Evolutionary conservation across 2,113 vertebrate genomes (phyloP), one percentile per base, ranked within the genome.

Genomic region (Antennarius striatus): DNA sequence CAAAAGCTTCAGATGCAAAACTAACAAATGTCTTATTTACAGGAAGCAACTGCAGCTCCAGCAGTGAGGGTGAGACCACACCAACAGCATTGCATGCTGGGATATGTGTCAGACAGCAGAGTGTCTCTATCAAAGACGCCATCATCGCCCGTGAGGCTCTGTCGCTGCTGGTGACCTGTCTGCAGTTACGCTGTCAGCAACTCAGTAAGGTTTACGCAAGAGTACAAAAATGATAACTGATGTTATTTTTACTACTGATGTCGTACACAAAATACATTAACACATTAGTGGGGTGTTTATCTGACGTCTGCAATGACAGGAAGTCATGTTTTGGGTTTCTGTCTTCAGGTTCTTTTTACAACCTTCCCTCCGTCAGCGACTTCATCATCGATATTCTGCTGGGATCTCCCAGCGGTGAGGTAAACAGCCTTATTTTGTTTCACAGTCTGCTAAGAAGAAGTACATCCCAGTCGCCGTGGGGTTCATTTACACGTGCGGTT

Each of bases 21-120:
- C 29, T 43, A 5, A 73, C 56, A 67, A 14, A 29, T 10, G 7
- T 58, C 28, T 5, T 56, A 5, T 71, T 54, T 74, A n/a, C 89
- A 99, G 98, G 98, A 75, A 99, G 98, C 81, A 99, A 96, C 65
- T 98, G 98, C 93, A 99, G 98, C 81, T 96, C 96, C 13, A 95
- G 97, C 84, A 99, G 98, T 0, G 98, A 99, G 82, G 96, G 98
- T 0, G 97, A 99, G 52, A 87, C 93, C 36, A 71, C 88, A 0
- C 88, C 90, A 0, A 96, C 93, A 3, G 94, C 95, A 0, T 82
- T 99, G 75, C 97, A 98, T 0, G 97, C 96, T 2, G 96, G 97
- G 46, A 98, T 99, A 89, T 99, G 98, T 54, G 96, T 98, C 56
- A 93, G 96, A 40, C 97, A 99, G 73, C 96, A 95, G 80, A 94